A percentile compares a stretch with the other conserved stretches of the same genome.
phyloP scores from a whole-genome alignment of 2,797 vertebrate genomes.

The Austrolebias charrua region DNA sequence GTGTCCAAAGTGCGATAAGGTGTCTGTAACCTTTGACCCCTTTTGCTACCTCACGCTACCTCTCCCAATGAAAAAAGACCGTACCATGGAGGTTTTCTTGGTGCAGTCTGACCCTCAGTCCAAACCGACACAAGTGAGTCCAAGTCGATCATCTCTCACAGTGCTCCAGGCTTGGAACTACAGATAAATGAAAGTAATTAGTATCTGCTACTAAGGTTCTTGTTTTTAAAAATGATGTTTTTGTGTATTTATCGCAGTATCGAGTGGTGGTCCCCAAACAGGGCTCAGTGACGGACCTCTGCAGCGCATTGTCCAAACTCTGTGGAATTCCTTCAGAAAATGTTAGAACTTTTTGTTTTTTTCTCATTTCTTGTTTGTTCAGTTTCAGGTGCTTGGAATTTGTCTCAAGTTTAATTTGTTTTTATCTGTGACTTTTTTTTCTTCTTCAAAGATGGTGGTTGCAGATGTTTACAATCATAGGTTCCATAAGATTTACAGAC shows the following conservation, averaged over 20 bases:
- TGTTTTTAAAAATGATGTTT: not conserved
- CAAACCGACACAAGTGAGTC: constrained; percentile 88
- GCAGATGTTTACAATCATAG: constrained; percentile 97
- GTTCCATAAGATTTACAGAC: constrained; percentile 95
- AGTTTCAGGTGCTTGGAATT: not conserved
- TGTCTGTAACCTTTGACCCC: constrained; percentile 93
- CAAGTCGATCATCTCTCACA: not conserved
- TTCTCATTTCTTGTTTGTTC: not conserved
- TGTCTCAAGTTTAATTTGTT: no score
- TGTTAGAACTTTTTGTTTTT: constrained; percentile 69
- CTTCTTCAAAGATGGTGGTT: constrained; percentile 89
- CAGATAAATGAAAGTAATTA: not conserved
- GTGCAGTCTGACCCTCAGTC: constrained; percentile 87
- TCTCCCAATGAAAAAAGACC: constrained; percentile 91
- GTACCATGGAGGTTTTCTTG: constrained; percentile 90
- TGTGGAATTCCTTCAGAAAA: constrained; percentile 90
- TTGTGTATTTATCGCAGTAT: constrained; percentile 72
- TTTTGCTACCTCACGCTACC: constrained; percentile 95
- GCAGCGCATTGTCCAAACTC: constrained; percentile 87
- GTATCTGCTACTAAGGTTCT: not conserved
- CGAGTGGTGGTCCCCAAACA: constrained; percentile 91
- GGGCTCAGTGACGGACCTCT: constrained; percentile 89
- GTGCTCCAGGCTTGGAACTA: not conserved
- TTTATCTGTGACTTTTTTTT: not conserved
- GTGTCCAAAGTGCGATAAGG: constrained; percentile 89